Base-by-base conservation (phyloP, 2,888 invertebrate genomes). In the Thera britannica region DNA sequence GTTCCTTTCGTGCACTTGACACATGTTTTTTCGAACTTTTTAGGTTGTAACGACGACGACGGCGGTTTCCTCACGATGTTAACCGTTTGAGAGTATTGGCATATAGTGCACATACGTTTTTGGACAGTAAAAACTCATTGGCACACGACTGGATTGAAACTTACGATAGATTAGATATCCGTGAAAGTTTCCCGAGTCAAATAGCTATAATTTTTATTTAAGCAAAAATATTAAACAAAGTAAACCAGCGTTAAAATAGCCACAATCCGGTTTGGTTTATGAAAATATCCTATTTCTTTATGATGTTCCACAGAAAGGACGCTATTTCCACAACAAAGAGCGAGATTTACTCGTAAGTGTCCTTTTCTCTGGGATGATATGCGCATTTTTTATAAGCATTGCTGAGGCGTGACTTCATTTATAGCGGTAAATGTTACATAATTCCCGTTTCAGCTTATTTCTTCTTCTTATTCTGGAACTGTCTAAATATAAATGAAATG, bases 331-430 rank as follows among this genome's bases (percentile, higher is more conserved):
- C 84, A 83, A 89, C 88, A 88, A 90, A 89, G 87, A 86, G 82
- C 82, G 80, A 85, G 90, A 85, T 90, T 90, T 89, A 84, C 80
- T 83, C 83, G 82, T 77, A 85, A 83, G 87, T 83, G 82, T 84
- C 87, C 87, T 87, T 85, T 85, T 78, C 72, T 73, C 67, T 70
- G 71, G 80, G 80, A 85, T 86, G 82, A 85, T 87, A 88, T 86
- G 85, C 85, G 86, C 88, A 89, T 91, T 90, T 70, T 89, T 89
- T 88, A 89, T 90, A 85, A 84, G 83, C 81, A 76, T 75, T 72
- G 70, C 74, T 72, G 69, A 58, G 74, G 77, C 75, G 71, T 51
- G 79, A 79, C 62, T 65, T 23, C 61, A 72, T 48, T 73, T 60
- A 57, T 7, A 70, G 78, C 79, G 80, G 23, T 52, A 35, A 12